These are phyloP conservation scores for Bufo bufo DNA, from an alignment of 2,113 vertebrate species.

Conservation along the genomic window DNA sequence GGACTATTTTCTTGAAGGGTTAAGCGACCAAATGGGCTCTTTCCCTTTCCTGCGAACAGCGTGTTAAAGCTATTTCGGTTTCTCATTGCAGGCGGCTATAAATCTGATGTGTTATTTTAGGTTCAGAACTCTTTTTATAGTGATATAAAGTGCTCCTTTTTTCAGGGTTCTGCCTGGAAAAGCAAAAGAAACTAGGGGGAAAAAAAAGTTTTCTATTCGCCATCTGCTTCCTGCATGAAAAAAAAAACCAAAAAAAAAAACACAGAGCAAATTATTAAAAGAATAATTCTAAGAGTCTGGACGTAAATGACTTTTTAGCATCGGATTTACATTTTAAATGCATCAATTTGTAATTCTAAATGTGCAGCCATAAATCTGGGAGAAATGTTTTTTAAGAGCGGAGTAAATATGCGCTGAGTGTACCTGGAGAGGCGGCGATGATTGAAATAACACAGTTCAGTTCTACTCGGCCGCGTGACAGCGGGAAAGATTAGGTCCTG, in stretches of 20 bases:
- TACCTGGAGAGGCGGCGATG: conserved; percentile 47
- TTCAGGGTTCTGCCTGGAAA: conserved; percentile 35
- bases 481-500: conserved; percentile 39
- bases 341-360: conserved; percentile 55
- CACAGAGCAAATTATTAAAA: conserved; percentile 48
- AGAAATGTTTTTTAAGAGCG: conserved; percentile 38
- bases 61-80: conserved; percentile 63
- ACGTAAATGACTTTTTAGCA: conserved; percentile 46
- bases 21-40: conserved; percentile 66
- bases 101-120: conserved; percentile 63
- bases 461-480: conserved; percentile 28
- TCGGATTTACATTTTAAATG: conserved; percentile 57
- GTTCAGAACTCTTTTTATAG: conserved; percentile 60
- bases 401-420: conserved; percentile 41
- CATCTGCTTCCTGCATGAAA: conserved; percentile 53
- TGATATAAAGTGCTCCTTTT: conserved; percentile 56
- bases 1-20: not conserved
- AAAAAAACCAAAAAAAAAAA: not conserved
- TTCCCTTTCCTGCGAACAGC: conserved; percentile 64
- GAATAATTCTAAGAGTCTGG: conserved; percentile 53
- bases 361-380: conserved; percentile 43
- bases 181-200: conserved; percentile 31
- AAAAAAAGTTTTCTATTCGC: not conserved
- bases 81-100: conserved; percentile 54
- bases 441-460: conserved; percentile 47